Evolutionary conservation across 2,113 vertebrate species (phyloP), one percentile per base, ranked within the genome.

Genomic region (Caranx ignobilis): DNA sequence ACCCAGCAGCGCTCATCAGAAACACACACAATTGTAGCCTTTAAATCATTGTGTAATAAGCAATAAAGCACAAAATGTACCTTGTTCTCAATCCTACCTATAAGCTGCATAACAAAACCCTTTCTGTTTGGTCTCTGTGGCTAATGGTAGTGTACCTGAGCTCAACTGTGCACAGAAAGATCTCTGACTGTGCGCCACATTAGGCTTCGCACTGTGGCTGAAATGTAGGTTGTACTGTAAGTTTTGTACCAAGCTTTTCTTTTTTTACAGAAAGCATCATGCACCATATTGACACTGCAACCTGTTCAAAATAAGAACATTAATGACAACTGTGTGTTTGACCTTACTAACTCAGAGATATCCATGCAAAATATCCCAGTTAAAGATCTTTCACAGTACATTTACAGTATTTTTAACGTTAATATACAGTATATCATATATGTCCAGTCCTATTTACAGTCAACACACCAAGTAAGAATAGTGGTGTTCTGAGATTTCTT

Each of bases 91-190:
- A 13, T 45, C 55, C 18, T 19, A 13, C 18, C 26, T 55, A 26
- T 26, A 26, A 71, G 37, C 66, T 32, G 54, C 21, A 52, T 5
- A 11, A 52, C 66, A 61, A 64, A 26, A 55, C 43, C 3, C n/a
- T 65, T 66, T 60, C 54, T 66, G 72, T 26, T 31, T 21, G 57
- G 43, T 64, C 16, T 64, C 57, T 65, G 31, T 39, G n/a, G 10
- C 61, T 45, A 59, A 71, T 34, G 43, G 26, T 34, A 16, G 61
- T 55, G 63, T 26, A 55, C 4, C 26, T 4, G 0, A 57, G 41
- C 48, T 39, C 15, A 52, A 18, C 37, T 68, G 31, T 68, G 63
- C 69, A 37, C 41, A 54, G 0, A 10, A 0, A 75, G 32, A 63
- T 60, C 9, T 65, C 50, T 65, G 47, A 45, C 43, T 72, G 35